Evolutionary conservation across 2,113 vertebrate species (phyloP).

Genomic region (Elachura formosa): DNA sequence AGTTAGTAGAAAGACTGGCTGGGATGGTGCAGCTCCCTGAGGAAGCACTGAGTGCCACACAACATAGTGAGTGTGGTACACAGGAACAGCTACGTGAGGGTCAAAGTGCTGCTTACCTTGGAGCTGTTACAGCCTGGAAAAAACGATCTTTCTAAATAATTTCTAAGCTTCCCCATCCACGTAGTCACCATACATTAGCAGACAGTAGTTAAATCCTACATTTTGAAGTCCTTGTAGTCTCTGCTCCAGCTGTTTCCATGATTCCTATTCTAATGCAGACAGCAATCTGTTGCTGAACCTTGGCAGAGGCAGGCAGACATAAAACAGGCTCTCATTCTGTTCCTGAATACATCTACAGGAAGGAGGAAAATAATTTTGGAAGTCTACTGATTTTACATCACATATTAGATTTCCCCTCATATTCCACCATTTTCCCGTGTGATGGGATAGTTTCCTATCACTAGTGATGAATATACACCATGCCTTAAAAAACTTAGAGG

Average conservation of each 20-base stretch:
- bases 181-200: accelerated
- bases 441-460: too few species aligned
- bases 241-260: neutral
- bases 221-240: neutral
- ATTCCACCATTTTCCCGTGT: neutral
- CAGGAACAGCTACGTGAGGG: neutral
- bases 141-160: neutral
- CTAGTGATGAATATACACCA: neutral
- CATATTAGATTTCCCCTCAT: neutral
- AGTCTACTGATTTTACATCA: neutral
- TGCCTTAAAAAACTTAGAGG: too few species aligned
- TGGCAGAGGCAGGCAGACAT: neutral
- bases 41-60: accelerated
- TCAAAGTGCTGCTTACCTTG: neutral
- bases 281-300: neutral
- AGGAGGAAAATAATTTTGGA: neutral
- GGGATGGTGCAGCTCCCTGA: accelerated
- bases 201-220: neutral
- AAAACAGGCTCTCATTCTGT: neutral
- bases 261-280: neutral
- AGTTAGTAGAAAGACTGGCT: neutral
- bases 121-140: neutral
- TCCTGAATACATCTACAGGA: neutral
- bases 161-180: neutral
- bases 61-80: accelerated